Conservation (phyloP, 1,140 invertebrate species). For the Cotesia glomerata region DNA sequence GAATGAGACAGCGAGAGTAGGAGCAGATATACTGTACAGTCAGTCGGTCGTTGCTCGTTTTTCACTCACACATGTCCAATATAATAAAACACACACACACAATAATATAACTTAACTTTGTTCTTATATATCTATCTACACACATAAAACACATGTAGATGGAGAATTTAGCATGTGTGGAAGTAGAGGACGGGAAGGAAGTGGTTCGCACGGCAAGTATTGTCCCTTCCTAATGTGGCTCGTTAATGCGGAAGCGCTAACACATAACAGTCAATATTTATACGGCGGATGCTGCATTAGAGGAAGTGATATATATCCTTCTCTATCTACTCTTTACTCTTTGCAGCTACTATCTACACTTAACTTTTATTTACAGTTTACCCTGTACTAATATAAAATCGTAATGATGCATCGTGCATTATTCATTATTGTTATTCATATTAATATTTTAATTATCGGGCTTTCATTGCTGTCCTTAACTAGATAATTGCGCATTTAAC, state of each 20-base stretch:
- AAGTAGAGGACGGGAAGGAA: slow-evolving; percentile 51
- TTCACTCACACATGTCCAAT: not conserved
- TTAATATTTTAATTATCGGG: too few relatives aligned
- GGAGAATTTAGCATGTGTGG: too few relatives aligned
- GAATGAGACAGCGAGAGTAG: not conserved
- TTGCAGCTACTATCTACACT: slow-evolving; percentile 38
- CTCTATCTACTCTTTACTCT: not conserved
- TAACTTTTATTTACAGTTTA: slow-evolving; percentile 31
- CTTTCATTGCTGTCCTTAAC: too few relatives aligned
- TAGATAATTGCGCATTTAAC: too few relatives aligned
- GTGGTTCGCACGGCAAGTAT: slow-evolving; percentile 47
- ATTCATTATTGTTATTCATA: slow-evolving; percentile 46
- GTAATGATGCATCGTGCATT: slow-evolving; percentile 50
- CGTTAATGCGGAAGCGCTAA: slow-evolving; percentile 26
- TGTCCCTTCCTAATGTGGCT: slow-evolving; percentile 44
- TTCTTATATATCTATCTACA: too few relatives aligned
- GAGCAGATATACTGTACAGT: not conserved
- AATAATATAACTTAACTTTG: too few relatives aligned
- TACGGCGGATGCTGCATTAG: slow-evolving; percentile 53
- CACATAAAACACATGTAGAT: too few relatives aligned
- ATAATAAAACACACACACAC: too few relatives aligned
- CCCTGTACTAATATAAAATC: slow-evolving; percentile 35
- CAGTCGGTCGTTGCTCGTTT: slow-evolving; percentile 47
- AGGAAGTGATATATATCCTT: slow-evolving; percentile 49
- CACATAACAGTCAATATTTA: slow-evolving; percentile 44